Evolutionary conservation across 2,113 vertebrate genomes (phyloP).

Genomic region (Charina bottae): DNA sequence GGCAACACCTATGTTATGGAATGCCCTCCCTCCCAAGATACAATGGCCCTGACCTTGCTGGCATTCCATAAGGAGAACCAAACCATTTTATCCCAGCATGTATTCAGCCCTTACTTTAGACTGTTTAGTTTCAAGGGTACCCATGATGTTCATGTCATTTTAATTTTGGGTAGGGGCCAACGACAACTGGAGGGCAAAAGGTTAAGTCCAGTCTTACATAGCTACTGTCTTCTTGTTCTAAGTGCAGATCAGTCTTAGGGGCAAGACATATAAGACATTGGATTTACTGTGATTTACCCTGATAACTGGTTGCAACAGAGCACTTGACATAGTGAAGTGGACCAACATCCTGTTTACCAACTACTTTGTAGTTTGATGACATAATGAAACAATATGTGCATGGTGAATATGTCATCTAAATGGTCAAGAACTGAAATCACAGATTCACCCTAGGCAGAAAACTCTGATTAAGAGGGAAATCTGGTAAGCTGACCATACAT

Average conservation of each 20-base stretch:
- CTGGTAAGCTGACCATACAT: no score
- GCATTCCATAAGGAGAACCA: no score
- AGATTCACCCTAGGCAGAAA: background rate
- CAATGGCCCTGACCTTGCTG: no score
- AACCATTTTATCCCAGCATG: no score
- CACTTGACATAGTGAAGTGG: background rate
- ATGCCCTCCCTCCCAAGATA: no score
- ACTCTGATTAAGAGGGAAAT: background rate
- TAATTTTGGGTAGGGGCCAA: no score
- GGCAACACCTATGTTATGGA: no score
- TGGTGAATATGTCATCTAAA: background rate
- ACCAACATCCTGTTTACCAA: background rate
- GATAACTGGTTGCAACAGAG: background rate
- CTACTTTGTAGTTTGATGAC: background rate
- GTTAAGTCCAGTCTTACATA: background rate
- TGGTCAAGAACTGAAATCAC: background rate
- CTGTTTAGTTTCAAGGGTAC: no score
- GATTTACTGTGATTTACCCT: background rate
- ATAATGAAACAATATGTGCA: background rate
- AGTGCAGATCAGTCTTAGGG: background rate
- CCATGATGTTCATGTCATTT: no score
- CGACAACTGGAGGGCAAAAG: no score
- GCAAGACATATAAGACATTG: background rate
- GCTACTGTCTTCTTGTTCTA: background rate
- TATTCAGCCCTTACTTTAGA: no score